Conservation (phyloP, 2,797 vertebrate genomes). For the Sebastiscus tertius region DNA sequence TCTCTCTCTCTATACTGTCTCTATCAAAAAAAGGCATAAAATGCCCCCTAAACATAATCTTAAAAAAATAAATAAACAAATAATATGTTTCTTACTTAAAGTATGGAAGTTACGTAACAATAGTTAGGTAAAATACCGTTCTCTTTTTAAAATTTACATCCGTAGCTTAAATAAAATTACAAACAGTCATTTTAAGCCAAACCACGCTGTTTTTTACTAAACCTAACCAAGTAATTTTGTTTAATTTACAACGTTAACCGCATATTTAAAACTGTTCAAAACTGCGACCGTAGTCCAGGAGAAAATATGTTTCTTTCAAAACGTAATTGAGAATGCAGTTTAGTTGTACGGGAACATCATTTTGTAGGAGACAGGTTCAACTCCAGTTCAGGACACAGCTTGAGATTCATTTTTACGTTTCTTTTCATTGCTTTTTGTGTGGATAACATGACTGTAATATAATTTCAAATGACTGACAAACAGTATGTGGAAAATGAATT, state of each 20-base stretch:
- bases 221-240: no score
- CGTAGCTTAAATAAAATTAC: accelerated
- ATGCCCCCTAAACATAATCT: no score
- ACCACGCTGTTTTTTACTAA: accelerated
- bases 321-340: no score
- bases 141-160: accelerated
- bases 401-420: not conserved
- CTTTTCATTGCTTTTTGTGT: not conserved
- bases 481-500: not conserved
- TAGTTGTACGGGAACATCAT: accelerated
- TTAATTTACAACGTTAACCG: no score
- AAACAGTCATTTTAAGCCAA: no score
- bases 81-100: no score
- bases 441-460: not conserved
- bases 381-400: not conserved
- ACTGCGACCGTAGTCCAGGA: accelerated
- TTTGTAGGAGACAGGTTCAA: not conserved
- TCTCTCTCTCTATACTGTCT: no score
- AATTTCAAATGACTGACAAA: not conserved
- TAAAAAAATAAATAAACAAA: no score
- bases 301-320: no score
- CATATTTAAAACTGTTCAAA: no score
- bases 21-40: no score
- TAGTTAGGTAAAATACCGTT: accelerated
- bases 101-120: no score